phyloP scores from a whole-genome alignment of 2,888 invertebrate genomes.

The Drosophila paranaensis region DNA sequence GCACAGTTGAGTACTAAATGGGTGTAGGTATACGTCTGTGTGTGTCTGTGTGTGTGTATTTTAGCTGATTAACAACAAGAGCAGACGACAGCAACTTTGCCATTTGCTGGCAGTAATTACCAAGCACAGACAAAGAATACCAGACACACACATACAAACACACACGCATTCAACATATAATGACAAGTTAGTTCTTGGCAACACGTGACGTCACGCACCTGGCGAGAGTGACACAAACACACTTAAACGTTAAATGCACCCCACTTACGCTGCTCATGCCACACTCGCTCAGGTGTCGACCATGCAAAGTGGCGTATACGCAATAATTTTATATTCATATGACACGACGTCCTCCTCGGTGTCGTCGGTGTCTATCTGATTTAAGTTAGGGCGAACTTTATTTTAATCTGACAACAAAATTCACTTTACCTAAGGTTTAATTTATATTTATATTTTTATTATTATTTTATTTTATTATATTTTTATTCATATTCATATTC shows the following conservation, averaged over 20 bases:
- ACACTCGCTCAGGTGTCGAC: constrained; percentile 42
- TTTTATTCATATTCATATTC: background rate
- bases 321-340: constrained; percentile 48
- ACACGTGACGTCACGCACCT: constrained; percentile 74
- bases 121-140: constrained; percentile 36
- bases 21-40: constrained; percentile 10
- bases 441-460: background rate
- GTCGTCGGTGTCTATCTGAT: background rate
- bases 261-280: constrained; percentile 17
- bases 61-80: constrained; percentile 66
- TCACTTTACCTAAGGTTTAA: background rate
- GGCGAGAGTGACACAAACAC: constrained; percentile 66
- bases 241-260: constrained; percentile 76
- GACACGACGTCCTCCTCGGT: background rate
- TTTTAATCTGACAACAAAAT: background rate
- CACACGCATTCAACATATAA: constrained; percentile 8
- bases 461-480: too few species aligned
- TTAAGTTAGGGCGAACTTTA: background rate
- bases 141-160: constrained; percentile 11
- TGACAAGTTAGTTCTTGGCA: constrained; percentile 16
- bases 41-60: constrained; percentile 27
- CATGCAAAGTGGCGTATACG: constrained; percentile 61
- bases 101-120: constrained; percentile 75
- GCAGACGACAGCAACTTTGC: constrained; percentile 43
- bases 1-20: constrained; percentile 24